Evolutionary conservation across 2,113 vertebrate genomes (phyloP).

Genomic region (Crotalus tigris): DNA sequence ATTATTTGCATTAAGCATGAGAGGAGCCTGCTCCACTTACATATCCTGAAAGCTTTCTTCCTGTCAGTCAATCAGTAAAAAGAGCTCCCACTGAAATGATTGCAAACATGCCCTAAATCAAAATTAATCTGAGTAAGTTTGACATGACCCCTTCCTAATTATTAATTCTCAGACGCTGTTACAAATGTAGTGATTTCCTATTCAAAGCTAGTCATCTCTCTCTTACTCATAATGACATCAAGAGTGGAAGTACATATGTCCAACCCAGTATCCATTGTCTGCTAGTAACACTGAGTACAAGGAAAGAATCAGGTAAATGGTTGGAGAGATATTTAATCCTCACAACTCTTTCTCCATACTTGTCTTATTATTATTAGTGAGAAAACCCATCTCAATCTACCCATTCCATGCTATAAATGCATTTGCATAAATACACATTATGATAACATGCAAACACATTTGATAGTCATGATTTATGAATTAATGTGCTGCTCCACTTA

Average conservation of each 20-base stretch:
- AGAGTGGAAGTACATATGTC: background rate
- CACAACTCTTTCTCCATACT: background rate
- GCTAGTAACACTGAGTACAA: background rate
- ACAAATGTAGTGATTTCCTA: constrained; percentile 4
- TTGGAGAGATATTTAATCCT: background rate
- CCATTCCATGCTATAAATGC: background rate
- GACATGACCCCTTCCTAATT: constrained; percentile 11
- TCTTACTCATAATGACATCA: background rate
- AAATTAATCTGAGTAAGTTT: background rate
- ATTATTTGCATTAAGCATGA: background rate
- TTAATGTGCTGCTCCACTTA: background rate
- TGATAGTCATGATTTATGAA: background rate
- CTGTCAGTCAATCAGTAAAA: background rate
- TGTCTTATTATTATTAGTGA: background rate
- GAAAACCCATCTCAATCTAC: background rate
- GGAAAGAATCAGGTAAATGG: background rate
- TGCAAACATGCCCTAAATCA: constrained; percentile 3
- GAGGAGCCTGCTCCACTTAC: constrained; percentile 6
- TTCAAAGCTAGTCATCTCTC: background rate
- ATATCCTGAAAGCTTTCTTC: constrained; percentile 12
- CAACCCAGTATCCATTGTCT: background rate
- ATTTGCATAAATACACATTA: background rate
- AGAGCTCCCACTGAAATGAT: constrained; percentile 26
- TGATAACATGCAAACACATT: background rate
- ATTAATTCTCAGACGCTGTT: constrained; percentile 5